A percentile compares a stretch with the other conserved stretches of the same genome.
phyloP scores from a whole-genome alignment of 1,140 invertebrate species.

The Adelges cooleyi region DNA sequence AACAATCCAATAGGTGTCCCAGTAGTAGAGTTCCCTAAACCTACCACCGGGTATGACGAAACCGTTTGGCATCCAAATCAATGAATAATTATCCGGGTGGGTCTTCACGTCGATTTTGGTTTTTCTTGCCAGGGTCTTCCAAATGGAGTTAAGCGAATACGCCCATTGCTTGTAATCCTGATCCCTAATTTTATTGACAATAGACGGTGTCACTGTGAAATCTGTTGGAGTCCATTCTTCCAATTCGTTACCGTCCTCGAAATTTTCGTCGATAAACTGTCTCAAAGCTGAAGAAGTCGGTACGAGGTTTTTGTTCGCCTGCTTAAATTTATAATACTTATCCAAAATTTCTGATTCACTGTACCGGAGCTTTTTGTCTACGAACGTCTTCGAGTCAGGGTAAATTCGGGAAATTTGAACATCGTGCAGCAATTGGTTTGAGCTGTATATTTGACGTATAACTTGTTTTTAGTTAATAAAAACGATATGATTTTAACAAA shows the following conservation, averaged over 20 bases:
- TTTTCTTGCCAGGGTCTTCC: conserved; percentile 58
- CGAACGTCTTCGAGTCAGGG: conserved; percentile 81
- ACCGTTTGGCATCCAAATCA: conserved; percentile 64
- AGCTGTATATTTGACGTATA: conserved; percentile 74
- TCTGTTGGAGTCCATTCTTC: conserved; percentile 50
- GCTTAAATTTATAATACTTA: conserved; percentile 30
- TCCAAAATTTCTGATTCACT: conserved; percentile 39
- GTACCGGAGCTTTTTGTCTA: conserved; percentile 69
- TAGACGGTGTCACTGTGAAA: conserved; percentile 49
- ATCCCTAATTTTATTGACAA: conserved; percentile 51
- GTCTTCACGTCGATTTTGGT: conserved; percentile 48
- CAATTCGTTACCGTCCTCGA: conserved; percentile 39
- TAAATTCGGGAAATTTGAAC: conserved; percentile 67
- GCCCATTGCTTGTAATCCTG: conserved; percentile 46
- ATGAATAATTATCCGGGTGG: conserved; percentile 52
- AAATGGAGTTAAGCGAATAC: conserved; percentile 49
- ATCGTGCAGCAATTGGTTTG: conserved; percentile 63
- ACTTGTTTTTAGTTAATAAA: conserved; percentile 38
- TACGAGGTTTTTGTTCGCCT: conserved; percentile 33
- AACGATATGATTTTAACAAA: no score
- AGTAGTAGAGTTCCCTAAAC: conserved; percentile 56
- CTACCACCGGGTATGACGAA: conserved; percentile 77
- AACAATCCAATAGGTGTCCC: conserved; percentile 81
- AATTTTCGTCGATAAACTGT: conserved; percentile 42
- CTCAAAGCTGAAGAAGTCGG: conserved; percentile 32